Evolutionary conservation across 2,113 vertebrate genomes (phyloP).

Genomic region (Chionis minor): DNA sequence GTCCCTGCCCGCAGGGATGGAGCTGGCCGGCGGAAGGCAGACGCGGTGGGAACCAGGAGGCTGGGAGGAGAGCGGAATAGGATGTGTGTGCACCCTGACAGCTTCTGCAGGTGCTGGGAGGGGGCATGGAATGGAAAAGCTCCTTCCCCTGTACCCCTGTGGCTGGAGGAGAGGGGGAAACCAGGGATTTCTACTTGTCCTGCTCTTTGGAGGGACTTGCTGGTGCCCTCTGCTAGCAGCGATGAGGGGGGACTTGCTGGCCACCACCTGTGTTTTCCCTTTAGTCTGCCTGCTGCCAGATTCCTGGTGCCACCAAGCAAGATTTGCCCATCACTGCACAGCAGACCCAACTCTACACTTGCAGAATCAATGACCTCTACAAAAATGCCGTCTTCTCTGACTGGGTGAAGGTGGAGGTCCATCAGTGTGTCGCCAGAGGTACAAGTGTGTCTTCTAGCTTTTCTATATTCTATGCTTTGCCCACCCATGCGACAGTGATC

Average conservation of each 20-base stretch:
- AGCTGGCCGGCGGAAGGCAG: not conserved
- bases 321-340: slow-evolving; percentile 74
- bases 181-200: not conserved
- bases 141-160: not conserved
- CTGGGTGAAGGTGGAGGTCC: slow-evolving; percentile 85
- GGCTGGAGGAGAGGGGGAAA: not conserved
- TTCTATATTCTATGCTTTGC: not conserved
- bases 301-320: slow-evolving; percentile 73
- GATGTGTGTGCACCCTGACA: accelerated
- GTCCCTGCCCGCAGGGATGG: accelerated
- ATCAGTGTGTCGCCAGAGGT: slow-evolving; percentile 61
- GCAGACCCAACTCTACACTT: slow-evolving; percentile 76
- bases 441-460: not conserved
- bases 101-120: not conserved
- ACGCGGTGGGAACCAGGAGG: too few species aligned
- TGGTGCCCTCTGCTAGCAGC: not conserved
- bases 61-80: not conserved
- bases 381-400: slow-evolving; percentile 73
- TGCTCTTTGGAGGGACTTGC: not conserved
- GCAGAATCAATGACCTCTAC: slow-evolving; percentile 78
- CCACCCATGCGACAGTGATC: not conserved
- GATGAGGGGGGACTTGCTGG: not conserved
- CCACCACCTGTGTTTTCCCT: not conserved
- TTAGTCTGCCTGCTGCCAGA: slow-evolving; percentile 50
- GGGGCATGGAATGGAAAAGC: not conserved